Base-by-base conservation (phyloP, 2,888 invertebrate species). In the Uloborus plumipes region DNA sequence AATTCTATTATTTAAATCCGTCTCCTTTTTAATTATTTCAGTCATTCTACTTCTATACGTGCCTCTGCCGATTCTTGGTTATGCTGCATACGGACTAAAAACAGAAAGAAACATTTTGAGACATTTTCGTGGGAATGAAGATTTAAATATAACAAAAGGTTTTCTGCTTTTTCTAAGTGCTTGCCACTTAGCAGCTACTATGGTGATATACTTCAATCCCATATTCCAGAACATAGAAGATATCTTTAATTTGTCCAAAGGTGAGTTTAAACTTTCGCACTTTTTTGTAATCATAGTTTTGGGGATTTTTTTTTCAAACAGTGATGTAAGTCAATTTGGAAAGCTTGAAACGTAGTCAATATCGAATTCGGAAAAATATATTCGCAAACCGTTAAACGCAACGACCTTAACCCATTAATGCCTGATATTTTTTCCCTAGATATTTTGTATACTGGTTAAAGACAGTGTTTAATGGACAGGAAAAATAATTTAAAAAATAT, bases 211-310 rank as follows among this genome's bases (percentile, higher is more conserved):
- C 84, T 91, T 93, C 85, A 93, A 93, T 89, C 93, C 93, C 0
- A 92, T 93, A 58, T 92, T 92, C 87, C 93, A 95, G 87, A 94
- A 95, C 86, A 89, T 96, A 50, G 96, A 96, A 88, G 94, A 94
- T 86, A 90, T 92, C 72, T 90, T 95, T 18, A 91, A 91, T 26
- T 91, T 96, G 83, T 92, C 94, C 0, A 92, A 93, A 91, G 91
- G 95, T 94, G 89, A 87, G 90, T 83, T 20, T 14, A 15, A 39
- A 31, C 15, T 20, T 16, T 14, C 20, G 13, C 1, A 6, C 9
- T 39, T 39, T 7, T 39, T 7, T 39, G 7, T 39, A 39, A 39
- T 39, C 39, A 39, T 39, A 11, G 1, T 39, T 39, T 39, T 9
- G 7, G 1, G 39, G 9, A 39, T 7, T 7, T 1, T 39, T 7